Evolutionary conservation across 2,888 invertebrate genomes (phyloP), one percentile per base, ranked within the genome.

Genomic region (Zele albiditarsus): DNA sequence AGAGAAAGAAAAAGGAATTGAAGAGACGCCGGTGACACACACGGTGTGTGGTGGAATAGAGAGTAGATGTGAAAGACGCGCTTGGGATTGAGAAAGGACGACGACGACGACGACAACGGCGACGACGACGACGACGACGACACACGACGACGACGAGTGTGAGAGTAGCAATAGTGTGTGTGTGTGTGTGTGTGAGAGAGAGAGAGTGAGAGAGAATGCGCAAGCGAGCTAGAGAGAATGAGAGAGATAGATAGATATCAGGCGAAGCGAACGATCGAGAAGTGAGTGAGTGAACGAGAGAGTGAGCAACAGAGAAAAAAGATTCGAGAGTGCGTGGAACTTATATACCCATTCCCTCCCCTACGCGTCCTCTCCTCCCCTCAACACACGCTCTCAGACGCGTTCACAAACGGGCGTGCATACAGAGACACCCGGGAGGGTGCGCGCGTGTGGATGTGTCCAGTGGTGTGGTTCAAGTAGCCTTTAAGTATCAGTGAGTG

Each of bases 301-400:
- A 63, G 73, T 53, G 73, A 77, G 65, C 70, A 67, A 72, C 49
- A 72, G 67, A 67, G 58, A 62, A 72, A 72, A 38, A 72, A 31
- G 27, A 65, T 53, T 72, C 66, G 77, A 77, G 78, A 78, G 78
- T 81, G 78, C 78, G 80, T 77, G 81, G 68, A 53, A 74, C 66
- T 68, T 67, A 67, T 68, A 27, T 38, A 38, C 12, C 27, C 67
- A 31, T 62, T 27, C 67, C 46, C 60, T 49, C 31, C 62, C 68
- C 33, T 57, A 14, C 23, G 46, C 65, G 49, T 23, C 28, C 71
- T 38, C 71, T 42, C 23, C 72, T 57, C 28, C 72, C 49, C 60
- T 68, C 69, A 38, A 38, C 10, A 33, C 49, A 68, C 73, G 33
- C 31, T 68, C 31, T 69, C 28, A 28, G 31, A 69, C 60, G 42